Percentiles rank a stretch among this genome's conserved stretches.
These are phyloP conservation scores for Urocynchramus pylzowi DNA, from an alignment of 2,113 vertebrate species.

Conservation along the genomic window DNA sequence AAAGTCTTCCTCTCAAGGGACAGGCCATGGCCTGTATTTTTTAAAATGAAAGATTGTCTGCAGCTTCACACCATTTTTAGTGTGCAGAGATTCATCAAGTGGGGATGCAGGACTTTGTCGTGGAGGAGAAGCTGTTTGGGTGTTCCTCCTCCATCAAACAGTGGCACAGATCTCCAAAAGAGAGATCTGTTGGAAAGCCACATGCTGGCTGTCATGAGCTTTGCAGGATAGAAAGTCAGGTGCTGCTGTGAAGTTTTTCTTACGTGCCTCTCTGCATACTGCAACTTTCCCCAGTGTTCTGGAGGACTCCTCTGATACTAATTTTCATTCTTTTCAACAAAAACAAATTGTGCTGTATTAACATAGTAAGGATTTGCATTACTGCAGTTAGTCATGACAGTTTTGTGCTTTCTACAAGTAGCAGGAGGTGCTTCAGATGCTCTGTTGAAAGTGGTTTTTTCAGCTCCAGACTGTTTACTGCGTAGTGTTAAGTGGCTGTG, in stretches of 20 bases:
- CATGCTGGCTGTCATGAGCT: rapidly evolving
- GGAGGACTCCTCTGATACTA: neutral
- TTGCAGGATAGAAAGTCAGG: neutral
- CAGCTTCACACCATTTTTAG: neutral
- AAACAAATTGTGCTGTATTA: neutral
- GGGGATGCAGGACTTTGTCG: neutral
- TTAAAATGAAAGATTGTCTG: neutral
- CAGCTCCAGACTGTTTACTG: neutral
- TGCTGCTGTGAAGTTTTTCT: neutral
- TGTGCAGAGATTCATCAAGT: neutral
- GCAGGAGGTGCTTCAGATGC: neutral
- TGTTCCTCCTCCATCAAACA: neutral
- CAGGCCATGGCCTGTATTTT: neutral
- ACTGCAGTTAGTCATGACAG: neutral
- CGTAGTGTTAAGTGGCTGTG: neutral
- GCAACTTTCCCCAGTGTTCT: neutral
- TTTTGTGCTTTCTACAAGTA: neutral
- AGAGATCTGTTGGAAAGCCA: neutral
- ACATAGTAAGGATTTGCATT: neutral
- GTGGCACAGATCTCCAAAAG: neutral
- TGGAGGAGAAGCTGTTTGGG: neutral
- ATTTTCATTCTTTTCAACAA: neutral
- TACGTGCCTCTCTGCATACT: neutral
- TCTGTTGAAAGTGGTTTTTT: neutral
- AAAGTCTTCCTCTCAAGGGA: neutral